Evolutionary conservation across 2,888 invertebrate genomes (phyloP), one percentile per base, ranked within the genome.

Genomic region (Pyrocoelia pectoralis): DNA sequence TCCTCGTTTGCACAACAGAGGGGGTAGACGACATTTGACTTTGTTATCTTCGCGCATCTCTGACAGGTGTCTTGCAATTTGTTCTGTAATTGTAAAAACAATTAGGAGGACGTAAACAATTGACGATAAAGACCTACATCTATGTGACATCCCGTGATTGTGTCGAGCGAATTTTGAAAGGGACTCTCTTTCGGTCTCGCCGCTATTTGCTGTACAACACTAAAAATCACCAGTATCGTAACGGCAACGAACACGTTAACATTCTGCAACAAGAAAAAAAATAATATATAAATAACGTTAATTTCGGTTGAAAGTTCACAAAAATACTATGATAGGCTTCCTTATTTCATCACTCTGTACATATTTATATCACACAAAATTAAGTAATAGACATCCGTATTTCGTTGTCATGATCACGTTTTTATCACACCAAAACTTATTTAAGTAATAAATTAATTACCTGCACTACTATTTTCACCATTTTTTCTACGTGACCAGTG

Each of bases 1-100:
- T 88, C 81, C 65, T 85, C 84, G 0, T 84, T 83, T 5, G 84
- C 83, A 65, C 88, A 88, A 75, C 88, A 88, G 46, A 87, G 84
- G 0, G 87, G 86, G 66, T 86, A 85, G 0, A 87, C 88, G 15
- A 78, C 73, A 5, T 65, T 65, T 2, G 66, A 63, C 29, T 68
- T 66, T 5, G 65, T 68, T 33, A 43, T 40, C 54, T 67, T 66
- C 14, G 66, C 66, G 13, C 66, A 66, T 33, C 63, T 33, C 15
- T 66, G 66, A 13, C 66, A 66, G 9, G 61, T 66, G 14, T 63
- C 66, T 56, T 66, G 62, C 33, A 61, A 12, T 58, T 61, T 65
- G 12, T 54, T 61, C 65, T 65, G 28, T 1, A 61, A 65, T n/a
- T n/a, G n/a, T n/a, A n/a, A n/a, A n/a, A n/a, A n/a, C n/a, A n/a